These are phyloP conservation scores for Trididemnum clinides DNA, from an alignment of 23 tunicate genomes.

Conservation along the genomic window DNA sequence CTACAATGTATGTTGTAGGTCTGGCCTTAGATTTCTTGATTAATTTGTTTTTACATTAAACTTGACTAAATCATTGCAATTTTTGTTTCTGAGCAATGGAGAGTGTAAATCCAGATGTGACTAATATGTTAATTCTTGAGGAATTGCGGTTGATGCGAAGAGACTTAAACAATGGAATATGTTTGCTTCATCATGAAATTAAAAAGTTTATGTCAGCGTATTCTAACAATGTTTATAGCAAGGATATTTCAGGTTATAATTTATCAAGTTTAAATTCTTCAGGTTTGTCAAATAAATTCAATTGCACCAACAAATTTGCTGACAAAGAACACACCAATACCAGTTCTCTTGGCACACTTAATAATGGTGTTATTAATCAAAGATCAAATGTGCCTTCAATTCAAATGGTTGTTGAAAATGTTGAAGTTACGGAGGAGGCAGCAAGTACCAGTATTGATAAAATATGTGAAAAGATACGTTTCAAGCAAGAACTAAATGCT, in stretches of 20 bases:
- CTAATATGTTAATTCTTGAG: not conserved
- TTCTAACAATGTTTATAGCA: not conserved
- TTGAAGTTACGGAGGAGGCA: no score
- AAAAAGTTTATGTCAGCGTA: not conserved
- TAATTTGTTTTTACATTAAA: no score
- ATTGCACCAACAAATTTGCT: no score
- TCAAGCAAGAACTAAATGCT: not conserved
- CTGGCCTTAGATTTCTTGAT: no score
- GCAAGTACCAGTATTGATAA: not conserved
- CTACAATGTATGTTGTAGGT: no score
- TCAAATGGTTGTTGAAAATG: no score
- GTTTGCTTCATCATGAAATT: not conserved
- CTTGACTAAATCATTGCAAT: no score
- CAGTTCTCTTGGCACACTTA: not conserved
- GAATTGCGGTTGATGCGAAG: not conserved
- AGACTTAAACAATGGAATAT: slow-evolving; percentile 1
- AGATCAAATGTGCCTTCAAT: no score
- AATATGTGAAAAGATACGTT: not conserved
- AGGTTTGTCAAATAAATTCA: not conserved
- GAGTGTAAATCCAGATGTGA: no score
- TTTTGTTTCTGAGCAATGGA: no score
- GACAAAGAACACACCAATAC: not conserved
- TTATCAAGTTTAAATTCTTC: not conserved
- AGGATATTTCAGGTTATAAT: not conserved
- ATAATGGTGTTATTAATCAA: not conserved